Base-by-base conservation (phyloP, 2,797 vertebrate genomes). In the Babyrousa celebensis region DNA sequence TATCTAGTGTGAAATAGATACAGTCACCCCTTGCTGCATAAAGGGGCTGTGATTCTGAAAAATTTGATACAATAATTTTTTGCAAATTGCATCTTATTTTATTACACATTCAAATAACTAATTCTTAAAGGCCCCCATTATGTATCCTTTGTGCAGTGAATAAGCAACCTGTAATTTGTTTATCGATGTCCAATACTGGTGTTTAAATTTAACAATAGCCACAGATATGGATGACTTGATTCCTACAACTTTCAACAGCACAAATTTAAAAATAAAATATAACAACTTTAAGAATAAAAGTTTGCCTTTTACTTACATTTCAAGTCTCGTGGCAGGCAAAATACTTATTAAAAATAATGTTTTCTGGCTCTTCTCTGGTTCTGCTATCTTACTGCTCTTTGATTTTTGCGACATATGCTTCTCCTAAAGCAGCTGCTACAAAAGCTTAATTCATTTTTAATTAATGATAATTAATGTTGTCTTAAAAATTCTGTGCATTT, bases 381-480 rank as follows among this genome's bases (percentile, higher is more conserved):
- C 54, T 87, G 67, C 89, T n/a, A 85, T 25, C 80, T 20, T 52
- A 40, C 79, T 58, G 9, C 62, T 94, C 79, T 89, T 96, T 95
- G 72, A 83, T 94, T 96, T 96, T 96, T 85, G 75, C 93, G 91
- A 94, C 92, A 93, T 95, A 83, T 75, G 94, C 65, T 96, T 79
- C 80, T 93, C 60, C 67, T 74, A 86, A 87, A n/a, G 52, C 75
- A 97, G 91, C 79, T 96, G 89, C 74, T 95, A 96, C 8, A 12
- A 93, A 91, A 96, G 56, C 52, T 86, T 89, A 87, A 87, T 95
- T 96, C 14, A n/a, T 71, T 97, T 95, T 94, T 67, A 94, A 89
- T 95, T 82, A 95, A 89, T 70, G 85, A 94, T 58, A 94, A 95
- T 82, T 94, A 94, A 93, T 83, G 82, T 85, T 89, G n/a, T 77